These are phyloP conservation scores for Gnatocerus cornutus DNA, from an alignment of 2,888 invertebrate species.

Conservation along the genomic window DNA sequence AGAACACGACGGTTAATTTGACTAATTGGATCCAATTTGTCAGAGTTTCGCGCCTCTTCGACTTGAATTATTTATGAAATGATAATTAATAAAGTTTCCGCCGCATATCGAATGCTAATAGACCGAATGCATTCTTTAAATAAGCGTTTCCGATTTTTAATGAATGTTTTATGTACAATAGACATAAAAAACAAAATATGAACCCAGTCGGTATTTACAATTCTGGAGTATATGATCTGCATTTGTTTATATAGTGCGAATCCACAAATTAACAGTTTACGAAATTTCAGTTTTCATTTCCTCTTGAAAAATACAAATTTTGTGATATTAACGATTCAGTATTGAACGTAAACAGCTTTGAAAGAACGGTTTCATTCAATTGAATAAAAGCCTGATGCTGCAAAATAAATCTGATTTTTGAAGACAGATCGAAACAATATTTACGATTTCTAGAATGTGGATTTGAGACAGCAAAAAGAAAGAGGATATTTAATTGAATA, in stretches of 20 bases:
- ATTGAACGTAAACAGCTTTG: too few relatives aligned
- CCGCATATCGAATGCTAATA: slow-evolving; percentile 7
- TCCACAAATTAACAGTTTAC: too few relatives aligned
- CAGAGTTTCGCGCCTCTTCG: neutral
- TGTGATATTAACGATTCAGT: too few relatives aligned
- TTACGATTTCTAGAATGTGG: neutral
- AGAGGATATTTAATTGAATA: too few relatives aligned
- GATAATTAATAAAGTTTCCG: slow-evolving; percentile 31
- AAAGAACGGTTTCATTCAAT: slow-evolving; percentile 3
- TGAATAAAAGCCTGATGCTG: slow-evolving; percentile 10
- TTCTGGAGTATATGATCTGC: too few relatives aligned
- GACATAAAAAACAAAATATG: too few relatives aligned
- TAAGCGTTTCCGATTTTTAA: neutral
- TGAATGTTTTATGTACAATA: neutral
- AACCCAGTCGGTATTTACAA: too few relatives aligned
- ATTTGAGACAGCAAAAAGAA: too few relatives aligned
- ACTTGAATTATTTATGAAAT: slow-evolving; percentile 36
- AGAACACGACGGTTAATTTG: slow-evolving; percentile 10
- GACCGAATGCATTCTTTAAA: neutral
- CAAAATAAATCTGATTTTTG: slow-evolving; percentile 11
- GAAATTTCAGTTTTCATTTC: too few relatives aligned
- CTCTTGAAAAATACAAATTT: too few relatives aligned
- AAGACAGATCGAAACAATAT: neutral
- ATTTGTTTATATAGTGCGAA: too few relatives aligned
- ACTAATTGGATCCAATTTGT: slow-evolving; percentile 22